Percentiles rank a stretch among this genome's conserved stretches.
Conservation (phyloP, 1,140 invertebrate genomes). For the Meloidogyne hapla region DNA sequence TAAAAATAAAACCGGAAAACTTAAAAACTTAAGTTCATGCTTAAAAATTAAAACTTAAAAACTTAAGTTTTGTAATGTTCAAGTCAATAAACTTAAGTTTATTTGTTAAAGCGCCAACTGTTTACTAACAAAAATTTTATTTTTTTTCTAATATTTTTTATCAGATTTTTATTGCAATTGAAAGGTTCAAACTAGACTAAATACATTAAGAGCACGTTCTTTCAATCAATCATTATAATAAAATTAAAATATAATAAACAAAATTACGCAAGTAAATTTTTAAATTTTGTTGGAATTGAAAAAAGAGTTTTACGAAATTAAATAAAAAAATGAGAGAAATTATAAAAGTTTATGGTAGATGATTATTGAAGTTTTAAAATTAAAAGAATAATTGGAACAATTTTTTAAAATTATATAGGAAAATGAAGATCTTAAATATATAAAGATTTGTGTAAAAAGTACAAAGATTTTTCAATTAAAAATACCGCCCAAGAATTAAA, state of each 20-base stretch:
- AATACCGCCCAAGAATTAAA: no score
- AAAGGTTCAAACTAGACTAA: not conserved
- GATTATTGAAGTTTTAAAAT: not conserved
- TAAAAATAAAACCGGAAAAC: no score
- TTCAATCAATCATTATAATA: not conserved
- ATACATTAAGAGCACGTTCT: not conserved
- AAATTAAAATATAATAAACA: not conserved
- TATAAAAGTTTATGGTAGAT: not conserved
- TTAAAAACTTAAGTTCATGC: no score
- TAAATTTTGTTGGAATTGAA: not conserved
- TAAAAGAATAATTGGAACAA: no score
- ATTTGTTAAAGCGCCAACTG: not conserved
- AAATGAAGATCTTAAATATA: no score
- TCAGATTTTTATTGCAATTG: not conserved
- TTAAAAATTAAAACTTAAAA: no score
- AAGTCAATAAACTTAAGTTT: no score
- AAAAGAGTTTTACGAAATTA: not conserved
- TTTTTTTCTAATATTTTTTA: not conserved
- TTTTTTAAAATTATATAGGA: no score
- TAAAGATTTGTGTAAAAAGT: no score
- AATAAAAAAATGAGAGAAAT: not conserved
- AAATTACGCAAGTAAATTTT: conserved; percentile 5
- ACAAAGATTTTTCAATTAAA: no score
- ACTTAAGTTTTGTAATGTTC: no score
- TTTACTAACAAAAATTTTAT: no score